These are phyloP conservation scores for Oryzias dopingdopingensis DNA, from an alignment of 2,797 vertebrate genomes.

Conservation along the genomic window DNA sequence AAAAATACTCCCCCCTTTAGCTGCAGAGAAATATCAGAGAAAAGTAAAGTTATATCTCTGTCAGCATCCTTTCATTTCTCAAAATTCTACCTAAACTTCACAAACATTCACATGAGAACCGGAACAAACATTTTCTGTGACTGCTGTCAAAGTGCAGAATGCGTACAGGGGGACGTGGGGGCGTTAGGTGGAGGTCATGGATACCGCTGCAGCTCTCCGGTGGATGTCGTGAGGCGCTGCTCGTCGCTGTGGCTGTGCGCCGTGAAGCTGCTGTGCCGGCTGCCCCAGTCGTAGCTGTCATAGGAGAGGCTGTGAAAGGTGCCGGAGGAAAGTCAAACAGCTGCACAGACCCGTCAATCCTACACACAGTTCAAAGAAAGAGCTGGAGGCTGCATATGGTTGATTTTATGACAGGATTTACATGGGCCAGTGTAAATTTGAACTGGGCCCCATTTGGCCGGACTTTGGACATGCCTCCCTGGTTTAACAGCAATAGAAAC, in stretches of 20 bases:
- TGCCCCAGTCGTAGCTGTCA: constrained; percentile 85
- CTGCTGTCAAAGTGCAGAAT: constrained; percentile 45
- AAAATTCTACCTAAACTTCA: constrained; percentile 1
- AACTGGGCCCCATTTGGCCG: too few species aligned
- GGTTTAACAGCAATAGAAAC: too few species aligned
- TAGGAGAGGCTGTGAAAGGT: constrained; percentile 75
- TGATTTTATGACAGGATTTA: too few species aligned
- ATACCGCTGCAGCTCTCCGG: constrained; percentile 76
- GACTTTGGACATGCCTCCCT: too few species aligned
- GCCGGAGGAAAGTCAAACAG: background rate
- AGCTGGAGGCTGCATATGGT: too few species aligned
- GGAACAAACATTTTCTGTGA: constrained; percentile 18
- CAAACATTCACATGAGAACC: constrained; percentile 8
- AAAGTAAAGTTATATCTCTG: background rate
- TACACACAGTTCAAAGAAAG: too few species aligned
- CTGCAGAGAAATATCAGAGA: too few species aligned
- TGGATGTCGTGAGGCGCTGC: constrained; percentile 67
- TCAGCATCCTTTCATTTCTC: constrained; percentile 5
- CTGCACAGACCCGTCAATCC: too few species aligned
- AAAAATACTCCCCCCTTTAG: too few species aligned
- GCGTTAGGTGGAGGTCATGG: constrained; percentile 31
- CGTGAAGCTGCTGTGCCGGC: constrained; percentile 83
- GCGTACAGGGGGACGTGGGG: constrained; percentile 22
- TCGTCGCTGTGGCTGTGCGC: constrained; percentile 78
- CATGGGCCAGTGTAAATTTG: too few species aligned